These are phyloP conservation scores for Mus minutoides DNA, from an alignment of 2,797 vertebrate species.

Conservation along the genomic window DNA sequence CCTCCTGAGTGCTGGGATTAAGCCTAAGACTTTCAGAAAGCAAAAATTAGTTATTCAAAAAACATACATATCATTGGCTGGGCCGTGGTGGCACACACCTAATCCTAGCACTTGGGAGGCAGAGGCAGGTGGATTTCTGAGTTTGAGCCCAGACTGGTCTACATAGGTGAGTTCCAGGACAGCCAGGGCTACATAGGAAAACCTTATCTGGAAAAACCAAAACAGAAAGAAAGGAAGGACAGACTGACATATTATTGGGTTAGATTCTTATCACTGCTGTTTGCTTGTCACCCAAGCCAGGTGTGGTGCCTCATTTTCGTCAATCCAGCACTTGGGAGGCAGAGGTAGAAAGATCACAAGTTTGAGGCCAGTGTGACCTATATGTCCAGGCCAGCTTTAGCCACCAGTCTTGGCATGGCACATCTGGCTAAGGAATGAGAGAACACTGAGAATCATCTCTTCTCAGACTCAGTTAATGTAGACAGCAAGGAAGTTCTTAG, in stretches of 20 bases:
- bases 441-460: neutral
- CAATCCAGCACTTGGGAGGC: neutral
- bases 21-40: neutral
- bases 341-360: neutral
- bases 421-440: neutral
- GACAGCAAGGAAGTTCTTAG: neutral
- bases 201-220: neutral
- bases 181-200: neutral
- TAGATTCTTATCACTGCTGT: neutral
- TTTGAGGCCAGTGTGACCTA: neutral
- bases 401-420: neutral
- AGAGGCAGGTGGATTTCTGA: neutral
- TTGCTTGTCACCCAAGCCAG: neutral
- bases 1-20: no score
- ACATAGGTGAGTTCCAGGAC: neutral
- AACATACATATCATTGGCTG: neutral
- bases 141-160: neutral
- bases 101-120: neutral
- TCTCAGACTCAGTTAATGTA: neutral
- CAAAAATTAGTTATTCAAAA: neutral
- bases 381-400: neutral
- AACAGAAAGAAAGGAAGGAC: neutral
- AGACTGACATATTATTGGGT: neutral
- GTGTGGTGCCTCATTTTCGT: neutral
- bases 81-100: neutral